These are phyloP conservation scores for Zhengitettix transpicula DNA, from an alignment of 2,888 invertebrate species.

Conservation along the genomic window DNA sequence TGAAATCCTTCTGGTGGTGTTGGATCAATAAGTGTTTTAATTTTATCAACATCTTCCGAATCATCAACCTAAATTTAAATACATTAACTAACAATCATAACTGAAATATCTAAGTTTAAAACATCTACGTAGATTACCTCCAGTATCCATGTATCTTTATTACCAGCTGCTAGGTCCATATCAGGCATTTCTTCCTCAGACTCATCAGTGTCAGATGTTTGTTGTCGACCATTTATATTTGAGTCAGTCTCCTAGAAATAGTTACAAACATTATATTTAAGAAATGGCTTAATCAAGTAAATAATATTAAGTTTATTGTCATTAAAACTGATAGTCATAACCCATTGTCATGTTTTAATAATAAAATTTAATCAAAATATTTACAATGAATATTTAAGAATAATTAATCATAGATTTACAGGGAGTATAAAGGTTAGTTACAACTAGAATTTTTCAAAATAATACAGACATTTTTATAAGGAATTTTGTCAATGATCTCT, in stretches of 20 bases:
- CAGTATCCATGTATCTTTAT: slow-evolving; percentile 64
- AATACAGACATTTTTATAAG: too few relatives aligned
- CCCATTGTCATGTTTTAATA: too few relatives aligned
- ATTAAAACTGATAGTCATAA: too few relatives aligned
- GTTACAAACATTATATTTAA: too few relatives aligned
- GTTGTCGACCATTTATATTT: slow-evolving; percentile 2
- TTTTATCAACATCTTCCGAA: slow-evolving; percentile 62
- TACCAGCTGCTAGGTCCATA: slow-evolving; percentile 50
- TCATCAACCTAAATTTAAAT: slow-evolving; percentile 48
- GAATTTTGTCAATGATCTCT: too few relatives aligned
- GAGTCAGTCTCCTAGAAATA: slow-evolving; percentile 1
- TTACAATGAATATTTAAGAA: too few relatives aligned
- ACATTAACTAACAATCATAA: not conserved
- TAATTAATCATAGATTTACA: too few relatives aligned
- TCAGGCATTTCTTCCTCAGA: slow-evolving; percentile 47
- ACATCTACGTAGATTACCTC: slow-evolving; percentile 33
- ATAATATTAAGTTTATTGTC: too few relatives aligned
- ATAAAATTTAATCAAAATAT: too few relatives aligned
- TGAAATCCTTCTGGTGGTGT: slow-evolving; percentile 60
- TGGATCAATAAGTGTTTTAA: slow-evolving; percentile 54
- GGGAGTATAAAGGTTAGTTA: too few relatives aligned
- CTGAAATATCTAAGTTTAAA: not conserved
- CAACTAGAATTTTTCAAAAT: too few relatives aligned
- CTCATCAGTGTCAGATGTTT: slow-evolving; percentile 41
- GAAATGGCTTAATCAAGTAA: too few relatives aligned